These are phyloP conservation scores for Macrophya annulata DNA, from an alignment of 2,888 invertebrate genomes.

Conservation along the genomic window DNA sequence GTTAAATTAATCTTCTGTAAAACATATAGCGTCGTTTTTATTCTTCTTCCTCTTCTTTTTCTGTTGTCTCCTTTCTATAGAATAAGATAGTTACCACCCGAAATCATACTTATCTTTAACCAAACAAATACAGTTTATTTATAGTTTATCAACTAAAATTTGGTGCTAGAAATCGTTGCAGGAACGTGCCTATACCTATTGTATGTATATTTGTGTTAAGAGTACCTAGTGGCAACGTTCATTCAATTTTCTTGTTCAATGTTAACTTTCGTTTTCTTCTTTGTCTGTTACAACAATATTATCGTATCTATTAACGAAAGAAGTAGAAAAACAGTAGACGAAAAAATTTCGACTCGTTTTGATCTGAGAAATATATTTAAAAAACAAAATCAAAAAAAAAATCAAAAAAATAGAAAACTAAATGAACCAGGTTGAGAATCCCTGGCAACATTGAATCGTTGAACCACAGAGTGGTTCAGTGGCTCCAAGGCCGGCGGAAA, in stretches of 20 bases:
- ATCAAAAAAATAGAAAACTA: conserved; percentile 20
- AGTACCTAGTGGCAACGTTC: conserved; percentile 3
- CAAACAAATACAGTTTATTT: conserved; percentile 42
- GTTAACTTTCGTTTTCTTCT: too few relatives aligned
- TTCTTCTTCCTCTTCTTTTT: neutral
- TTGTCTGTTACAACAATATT: too few relatives aligned
- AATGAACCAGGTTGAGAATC: conserved; percentile 72
- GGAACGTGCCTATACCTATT: neutral
- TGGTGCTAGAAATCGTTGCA: neutral
- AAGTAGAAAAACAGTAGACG: too few relatives aligned
- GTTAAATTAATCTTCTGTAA: neutral
- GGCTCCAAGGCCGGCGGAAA: conserved; percentile 80
- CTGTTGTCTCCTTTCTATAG: neutral
- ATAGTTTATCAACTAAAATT: conserved; percentile 32
- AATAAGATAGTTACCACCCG: neutral
- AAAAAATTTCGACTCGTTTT: too few relatives aligned
- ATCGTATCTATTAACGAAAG: too few relatives aligned
- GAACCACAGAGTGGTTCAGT: conserved; percentile 80
- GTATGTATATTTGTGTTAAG: neutral
- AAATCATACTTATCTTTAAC: conserved; percentile 27
- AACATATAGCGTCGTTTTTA: neutral
- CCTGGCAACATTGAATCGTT: conserved; percentile 78
- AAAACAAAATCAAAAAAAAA: conserved; percentile 40
- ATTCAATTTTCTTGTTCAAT: neutral
- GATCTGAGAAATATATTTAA: neutral